These are phyloP conservation scores for Pocota personata DNA, from an alignment of 2,888 invertebrate genomes.

Conservation along the genomic window DNA sequence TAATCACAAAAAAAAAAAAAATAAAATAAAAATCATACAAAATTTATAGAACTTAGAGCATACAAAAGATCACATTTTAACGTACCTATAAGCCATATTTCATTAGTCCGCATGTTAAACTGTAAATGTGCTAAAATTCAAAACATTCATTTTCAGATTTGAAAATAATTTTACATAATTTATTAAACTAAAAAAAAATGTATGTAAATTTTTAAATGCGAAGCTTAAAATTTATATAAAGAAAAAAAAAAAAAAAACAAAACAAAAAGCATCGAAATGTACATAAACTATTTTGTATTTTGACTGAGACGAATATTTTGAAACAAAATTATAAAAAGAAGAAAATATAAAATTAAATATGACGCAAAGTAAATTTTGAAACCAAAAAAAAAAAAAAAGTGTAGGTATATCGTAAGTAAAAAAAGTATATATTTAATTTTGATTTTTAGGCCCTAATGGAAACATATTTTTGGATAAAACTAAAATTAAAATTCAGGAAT, in stretches of 20 bases:
- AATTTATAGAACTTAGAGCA: constrained; percentile 39
- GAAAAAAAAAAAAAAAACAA: constrained; percentile 47
- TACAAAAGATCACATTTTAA: constrained; percentile 42
- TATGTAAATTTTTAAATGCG: constrained; percentile 57
- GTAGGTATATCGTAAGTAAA: constrained; percentile 23
- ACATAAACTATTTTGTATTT: constrained; percentile 73
- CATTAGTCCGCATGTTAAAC: constrained; percentile 45
- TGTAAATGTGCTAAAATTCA: constrained; percentile 57
- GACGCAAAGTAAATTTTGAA: constrained; percentile 41
- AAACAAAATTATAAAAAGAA: constrained; percentile 65
- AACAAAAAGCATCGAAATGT: constrained; percentile 75
- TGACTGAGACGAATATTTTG: constrained; percentile 71
- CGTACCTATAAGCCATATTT: constrained; percentile 34
- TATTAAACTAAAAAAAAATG: constrained; percentile 11
- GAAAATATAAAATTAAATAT: constrained; percentile 50
- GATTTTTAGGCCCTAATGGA: constrained; percentile 66
- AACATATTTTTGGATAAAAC: constrained; percentile 72
- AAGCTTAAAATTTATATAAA: constrained; percentile 55
- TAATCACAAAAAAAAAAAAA: constrained; percentile 21
- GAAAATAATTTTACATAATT: constrained; percentile 36
- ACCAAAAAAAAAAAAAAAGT: constrained; percentile 15
- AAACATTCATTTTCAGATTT: constrained; percentile 26
- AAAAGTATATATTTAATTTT: constrained; percentile 51
- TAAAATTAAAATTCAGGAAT: constrained; percentile 69
- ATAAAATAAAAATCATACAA: neutral